Evolutionary conservation across 2,113 vertebrate species (phyloP), one percentile per base, ranked within the genome.

Genomic region (Plotosus lineatus): DNA sequence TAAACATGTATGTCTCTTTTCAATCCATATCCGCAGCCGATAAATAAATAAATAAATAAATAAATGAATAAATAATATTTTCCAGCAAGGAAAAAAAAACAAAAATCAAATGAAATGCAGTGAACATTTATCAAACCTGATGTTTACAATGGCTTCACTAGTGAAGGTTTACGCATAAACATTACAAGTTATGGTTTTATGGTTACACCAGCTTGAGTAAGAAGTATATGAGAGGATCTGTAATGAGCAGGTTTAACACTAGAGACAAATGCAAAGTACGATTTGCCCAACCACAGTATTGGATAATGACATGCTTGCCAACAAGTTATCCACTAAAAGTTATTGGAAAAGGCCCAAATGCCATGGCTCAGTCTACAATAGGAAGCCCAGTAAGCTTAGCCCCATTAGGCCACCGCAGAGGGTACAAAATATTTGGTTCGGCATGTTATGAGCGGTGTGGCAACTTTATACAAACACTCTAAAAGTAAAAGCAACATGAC

Each of bases 81-180:
- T 85, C 90, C 88, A 88, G 90, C 89, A 91, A 89, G 89, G 89
- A 91, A 89, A 91, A 86, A 89, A 56, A 86, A 85, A 82, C 81
- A 89, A 91, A 89, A 91, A 86, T 90, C 60, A 86, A 85, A 82
- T 82, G 83, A 87, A 86, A 81, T 88, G 87, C 89, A 88, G 78
- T 7, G 88, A 87, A 79, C 88, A 90, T 92, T 90, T 92, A 87
- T 91, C 89, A 92, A 92, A 86, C 83, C 83, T 90, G 83, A 90
- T 87, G 90, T 86, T 89, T 88, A 82, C 66, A 74, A 85, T 85
- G 79, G 84, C 86, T 87, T 82, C 78, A 81, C 84, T 90, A 90
- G 90, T 92, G 87, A 93, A 92, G 90, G 90, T 82, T 91, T 90
- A 91, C 90, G 91, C 90, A 92, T 91, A 92, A 92, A 93, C 92